Conservation (phyloP, 2,113 vertebrate species). For the Daphoenositta chrysoptera region DNA sequence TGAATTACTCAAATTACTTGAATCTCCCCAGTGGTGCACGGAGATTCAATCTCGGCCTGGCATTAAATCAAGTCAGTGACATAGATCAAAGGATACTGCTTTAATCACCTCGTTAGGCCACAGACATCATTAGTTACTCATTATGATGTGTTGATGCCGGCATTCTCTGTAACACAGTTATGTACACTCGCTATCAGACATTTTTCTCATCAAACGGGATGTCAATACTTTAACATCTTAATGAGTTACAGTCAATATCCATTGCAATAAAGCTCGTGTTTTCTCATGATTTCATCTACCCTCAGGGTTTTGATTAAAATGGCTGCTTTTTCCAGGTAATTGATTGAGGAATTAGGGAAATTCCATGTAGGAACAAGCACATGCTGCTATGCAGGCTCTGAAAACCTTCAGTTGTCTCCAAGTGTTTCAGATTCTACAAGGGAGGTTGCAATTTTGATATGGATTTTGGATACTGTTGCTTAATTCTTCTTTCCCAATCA, state of each 20-base stretch:
- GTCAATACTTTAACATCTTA: constrained; percentile 67
- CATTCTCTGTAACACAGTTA: constrained; percentile 37
- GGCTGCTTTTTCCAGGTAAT: constrained; percentile 30
- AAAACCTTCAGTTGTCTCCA: background rate
- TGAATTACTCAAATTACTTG: constrained; percentile 40
- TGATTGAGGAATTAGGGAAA: constrained; percentile 57
- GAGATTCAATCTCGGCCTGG: constrained; percentile 19
- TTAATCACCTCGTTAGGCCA: constrained; percentile 55
- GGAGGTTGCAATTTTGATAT: background rate
- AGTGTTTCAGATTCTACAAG: background rate
- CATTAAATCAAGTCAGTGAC: constrained; percentile 58
- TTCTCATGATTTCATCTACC: constrained; percentile 61
- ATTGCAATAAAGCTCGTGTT: constrained; percentile 46
- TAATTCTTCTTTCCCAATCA: background rate
- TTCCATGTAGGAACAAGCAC: background rate
- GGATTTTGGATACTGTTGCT: background rate
- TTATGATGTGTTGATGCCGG: constrained; percentile 60
- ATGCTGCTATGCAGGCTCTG: background rate
- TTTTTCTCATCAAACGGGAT: constrained; percentile 53
- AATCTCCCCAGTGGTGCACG: background rate
- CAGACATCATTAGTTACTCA: constrained; percentile 66
- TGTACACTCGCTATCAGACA: constrained; percentile 45
- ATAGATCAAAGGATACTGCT: constrained; percentile 57
- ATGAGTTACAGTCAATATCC: constrained; percentile 69
- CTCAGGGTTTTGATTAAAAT: constrained; percentile 66